Conservation (phyloP, 1,140 invertebrate species). For the Popillia japonica region DNA sequence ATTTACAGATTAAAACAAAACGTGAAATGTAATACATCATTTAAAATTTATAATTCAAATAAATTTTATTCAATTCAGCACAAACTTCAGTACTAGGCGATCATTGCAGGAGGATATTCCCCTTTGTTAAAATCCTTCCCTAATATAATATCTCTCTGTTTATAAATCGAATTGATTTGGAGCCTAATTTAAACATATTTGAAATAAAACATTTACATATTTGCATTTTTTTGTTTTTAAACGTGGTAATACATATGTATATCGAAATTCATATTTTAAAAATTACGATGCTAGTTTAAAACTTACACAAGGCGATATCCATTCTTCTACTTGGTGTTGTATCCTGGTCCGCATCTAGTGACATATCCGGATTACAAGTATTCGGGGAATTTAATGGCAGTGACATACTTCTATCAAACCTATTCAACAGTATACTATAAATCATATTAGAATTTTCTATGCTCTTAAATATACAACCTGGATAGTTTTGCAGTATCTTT, state of each 20-base stretch:
- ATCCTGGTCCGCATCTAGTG: conserved; percentile 61
- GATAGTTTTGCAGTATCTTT: conserved; percentile 63
- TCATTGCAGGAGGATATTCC: too few species aligned
- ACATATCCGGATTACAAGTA: conserved; percentile 59
- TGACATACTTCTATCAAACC: conserved; percentile 74
- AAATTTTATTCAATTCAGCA: too few species aligned
- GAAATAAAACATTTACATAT: conserved; percentile 1
- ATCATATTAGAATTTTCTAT: conserved; percentile 41
- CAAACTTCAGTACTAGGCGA: too few species aligned
- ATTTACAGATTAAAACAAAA: too few species aligned
- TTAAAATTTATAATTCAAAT: too few species aligned
- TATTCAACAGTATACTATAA: conserved; percentile 54
- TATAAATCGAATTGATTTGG: too few species aligned
- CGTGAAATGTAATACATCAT: too few species aligned
- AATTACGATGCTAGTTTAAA: neutral
- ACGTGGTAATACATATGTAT: neutral
- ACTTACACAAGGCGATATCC: conserved; percentile 78
- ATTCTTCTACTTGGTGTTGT: conserved; percentile 63
- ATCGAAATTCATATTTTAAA: neutral
- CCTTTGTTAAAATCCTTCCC: neutral
- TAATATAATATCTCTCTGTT: too few species aligned
- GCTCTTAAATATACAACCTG: conserved; percentile 59
- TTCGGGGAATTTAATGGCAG: conserved; percentile 64
- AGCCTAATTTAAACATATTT: too few species aligned
- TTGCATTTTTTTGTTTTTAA: neutral